Evolutionary conservation across 2,797 vertebrate genomes (phyloP).

Genomic region (Pangasius sanitwongsei): DNA sequence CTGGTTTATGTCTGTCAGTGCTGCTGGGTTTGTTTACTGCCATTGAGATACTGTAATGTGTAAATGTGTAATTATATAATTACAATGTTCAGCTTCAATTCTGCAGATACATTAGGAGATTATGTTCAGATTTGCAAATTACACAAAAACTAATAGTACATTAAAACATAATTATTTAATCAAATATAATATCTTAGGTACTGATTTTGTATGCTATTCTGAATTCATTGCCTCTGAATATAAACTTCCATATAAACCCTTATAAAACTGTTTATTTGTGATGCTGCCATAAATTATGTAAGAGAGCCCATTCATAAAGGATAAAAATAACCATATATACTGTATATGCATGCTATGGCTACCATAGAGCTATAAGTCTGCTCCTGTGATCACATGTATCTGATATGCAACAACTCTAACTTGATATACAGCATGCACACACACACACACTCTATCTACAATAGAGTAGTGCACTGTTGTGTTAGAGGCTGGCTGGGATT

Average conservation of each 20-base stretch:
- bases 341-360: background rate
- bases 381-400: background rate
- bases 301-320: background rate
- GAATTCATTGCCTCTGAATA: background rate
- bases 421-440: conserved; percentile 4
- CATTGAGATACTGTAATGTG: background rate
- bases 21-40: conserved; percentile 25
- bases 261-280: background rate
- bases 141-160: background rate
- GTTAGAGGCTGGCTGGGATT: conserved; percentile 64
- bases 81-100: conserved; percentile 4
- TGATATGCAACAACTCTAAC: background rate
- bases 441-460: background rate
- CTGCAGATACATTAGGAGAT: conserved; percentile 24
- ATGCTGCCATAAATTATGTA: background rate
- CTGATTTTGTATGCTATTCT: background rate
- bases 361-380: background rate
- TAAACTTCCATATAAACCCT: background rate
- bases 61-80: conserved; percentile 2
- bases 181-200: background rate
- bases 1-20: conserved; percentile 17
- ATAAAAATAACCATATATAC: background rate
- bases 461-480: conserved; percentile 47
- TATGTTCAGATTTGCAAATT: conserved; percentile 17
- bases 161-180: conserved; percentile 1